Evolutionary conservation across 1,140 invertebrate species (phyloP).

Genomic region (Piezodorus guildinii): DNA sequence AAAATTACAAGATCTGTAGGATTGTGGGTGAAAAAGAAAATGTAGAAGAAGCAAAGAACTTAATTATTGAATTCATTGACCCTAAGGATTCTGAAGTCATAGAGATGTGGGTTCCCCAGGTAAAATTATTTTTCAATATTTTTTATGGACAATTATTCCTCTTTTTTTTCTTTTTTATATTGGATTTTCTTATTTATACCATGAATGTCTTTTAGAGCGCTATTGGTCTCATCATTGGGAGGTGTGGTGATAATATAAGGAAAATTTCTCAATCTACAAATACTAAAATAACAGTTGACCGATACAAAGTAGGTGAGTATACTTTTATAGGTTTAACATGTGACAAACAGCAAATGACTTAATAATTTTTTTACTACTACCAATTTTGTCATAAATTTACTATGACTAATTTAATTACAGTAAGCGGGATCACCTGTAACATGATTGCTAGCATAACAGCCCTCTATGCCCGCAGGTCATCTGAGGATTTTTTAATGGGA

Average conservation of each 20-base stretch:
- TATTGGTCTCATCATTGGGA: constrained; percentile 55
- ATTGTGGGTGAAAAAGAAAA: constrained; percentile 49
- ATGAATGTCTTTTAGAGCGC: constrained; percentile 33
- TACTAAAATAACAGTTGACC: constrained; percentile 47
- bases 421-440: too few species aligned
- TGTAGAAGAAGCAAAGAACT: constrained; percentile 51
- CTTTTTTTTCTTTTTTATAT: background rate
- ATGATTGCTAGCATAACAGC: too few species aligned
- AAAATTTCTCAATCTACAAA: constrained; percentile 51
- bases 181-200: background rate
- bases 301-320: constrained; percentile 1
- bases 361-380: too few species aligned
- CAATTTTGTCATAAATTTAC: too few species aligned
- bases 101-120: constrained; percentile 48
- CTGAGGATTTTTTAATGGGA: too few species aligned
- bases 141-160: background rate
- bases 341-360: too few species aligned
- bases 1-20: constrained; percentile 45
- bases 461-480: too few species aligned
- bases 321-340: too few species aligned
- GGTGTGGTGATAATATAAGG: constrained; percentile 53
- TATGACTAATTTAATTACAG: too few species aligned
- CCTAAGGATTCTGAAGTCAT: constrained; percentile 50
- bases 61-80: constrained; percentile 56
- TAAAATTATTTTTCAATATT: constrained; percentile 24